Conservation (phyloP, 2,113 vertebrate genomes). For the Ploceus nigricollis region DNA sequence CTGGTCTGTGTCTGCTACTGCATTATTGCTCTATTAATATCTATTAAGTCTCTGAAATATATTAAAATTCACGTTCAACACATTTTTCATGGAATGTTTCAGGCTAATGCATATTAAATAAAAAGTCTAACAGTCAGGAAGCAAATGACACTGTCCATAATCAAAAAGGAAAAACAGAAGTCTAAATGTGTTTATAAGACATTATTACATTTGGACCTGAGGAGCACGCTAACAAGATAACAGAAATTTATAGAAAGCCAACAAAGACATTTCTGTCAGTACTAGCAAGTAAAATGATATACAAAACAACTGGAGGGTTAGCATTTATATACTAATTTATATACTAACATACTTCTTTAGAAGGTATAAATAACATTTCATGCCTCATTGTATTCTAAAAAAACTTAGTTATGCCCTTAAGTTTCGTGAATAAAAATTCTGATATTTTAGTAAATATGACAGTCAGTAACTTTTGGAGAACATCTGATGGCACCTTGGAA, state of each 20-base stretch:
- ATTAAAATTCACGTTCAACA: neutral
- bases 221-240: neutral
- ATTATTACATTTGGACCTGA: neutral
- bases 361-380: neutral
- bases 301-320: neutral
- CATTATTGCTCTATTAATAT: conserved; percentile 53
- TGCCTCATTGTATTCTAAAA: neutral
- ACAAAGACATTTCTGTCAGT: neutral
- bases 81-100: conserved; percentile 10
- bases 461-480: neutral
- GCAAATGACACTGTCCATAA: neutral
- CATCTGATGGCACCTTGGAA: neutral
- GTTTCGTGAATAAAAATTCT: neutral
- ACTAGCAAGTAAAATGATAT: neutral
- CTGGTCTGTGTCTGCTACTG: neutral
- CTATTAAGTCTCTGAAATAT: conserved; percentile 35
- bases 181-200: neutral
- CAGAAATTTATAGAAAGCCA: neutral
- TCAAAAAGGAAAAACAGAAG: neutral
- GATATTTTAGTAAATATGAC: neutral
- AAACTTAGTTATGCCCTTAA: neutral
- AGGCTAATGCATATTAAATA: conserved; percentile 11
- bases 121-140: neutral
- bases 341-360: neutral
- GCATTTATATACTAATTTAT: neutral